A percentile compares a stretch with the other conserved stretches of the same genome.
Evolutionary conservation across 2,113 vertebrate genomes (phyloP).

Genomic region (Aspidoscelis tigris): DNA sequence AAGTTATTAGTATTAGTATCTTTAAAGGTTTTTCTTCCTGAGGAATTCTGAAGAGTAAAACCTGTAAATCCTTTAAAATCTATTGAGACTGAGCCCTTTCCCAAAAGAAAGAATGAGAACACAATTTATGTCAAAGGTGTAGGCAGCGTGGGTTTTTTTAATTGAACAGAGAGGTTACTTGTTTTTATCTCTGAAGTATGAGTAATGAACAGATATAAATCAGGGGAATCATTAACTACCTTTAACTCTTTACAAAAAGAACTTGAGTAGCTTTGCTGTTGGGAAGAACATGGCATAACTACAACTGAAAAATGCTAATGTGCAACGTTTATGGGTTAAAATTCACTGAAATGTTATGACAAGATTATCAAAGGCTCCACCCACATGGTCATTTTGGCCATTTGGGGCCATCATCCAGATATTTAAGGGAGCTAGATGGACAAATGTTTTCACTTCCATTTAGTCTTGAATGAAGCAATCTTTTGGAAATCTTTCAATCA

Average conservation of each 20-base stretch:
- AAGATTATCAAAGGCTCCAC: not conserved
- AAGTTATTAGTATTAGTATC: not conserved
- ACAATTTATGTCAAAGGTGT: not conserved
- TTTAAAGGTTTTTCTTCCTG: constrained; percentile 1
- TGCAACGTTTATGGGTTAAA: constrained; percentile 33
- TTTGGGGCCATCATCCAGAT: no score
- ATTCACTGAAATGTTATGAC: constrained; percentile 32
- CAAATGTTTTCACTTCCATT: no score
- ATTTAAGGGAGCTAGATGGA: no score
- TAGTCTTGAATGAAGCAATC: no score
- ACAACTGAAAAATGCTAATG: not conserved
- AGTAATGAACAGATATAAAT: constrained; percentile 22
- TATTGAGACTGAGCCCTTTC: no score
- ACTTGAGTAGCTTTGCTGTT: constrained; percentile 32
- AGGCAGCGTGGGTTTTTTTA: accelerated
- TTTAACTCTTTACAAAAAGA: constrained; percentile 27
- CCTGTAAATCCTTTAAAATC: not conserved
- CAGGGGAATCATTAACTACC: constrained; percentile 17
- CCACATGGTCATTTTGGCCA: no score
- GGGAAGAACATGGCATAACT: not conserved
- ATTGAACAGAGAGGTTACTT: not conserved
- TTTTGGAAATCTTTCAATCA: no score
- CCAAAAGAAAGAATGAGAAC: no score
- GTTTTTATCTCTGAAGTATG: not conserved
- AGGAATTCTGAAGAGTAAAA: constrained; percentile 35